These are phyloP conservation scores for Mythimna lalbum DNA, from an alignment of 2,888 invertebrate genomes.

Conservation along the genomic window DNA sequence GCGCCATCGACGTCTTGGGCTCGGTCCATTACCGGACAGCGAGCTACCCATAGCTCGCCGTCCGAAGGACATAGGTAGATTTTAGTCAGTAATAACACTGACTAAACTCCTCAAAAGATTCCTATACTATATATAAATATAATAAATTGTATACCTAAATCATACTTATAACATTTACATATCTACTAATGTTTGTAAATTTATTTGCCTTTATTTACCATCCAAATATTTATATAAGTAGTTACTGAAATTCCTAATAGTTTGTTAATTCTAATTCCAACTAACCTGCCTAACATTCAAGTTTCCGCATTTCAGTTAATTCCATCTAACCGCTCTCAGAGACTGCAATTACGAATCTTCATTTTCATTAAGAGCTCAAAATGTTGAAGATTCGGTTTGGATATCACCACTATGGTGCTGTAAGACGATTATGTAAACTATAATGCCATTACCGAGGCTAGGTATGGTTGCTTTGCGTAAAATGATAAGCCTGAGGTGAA, in stretches of 20 bases:
- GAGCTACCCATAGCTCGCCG: too few species aligned
- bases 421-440: constrained; percentile 63
- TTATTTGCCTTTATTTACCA: neutral
- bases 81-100: too few species aligned
- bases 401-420: constrained; percentile 55
- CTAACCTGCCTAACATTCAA: constrained; percentile 21
- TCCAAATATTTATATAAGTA: too few species aligned
- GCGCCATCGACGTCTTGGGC: too few species aligned
- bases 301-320: constrained; percentile 46
- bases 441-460: constrained; percentile 54
- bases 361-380: constrained; percentile 58
- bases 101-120: too few species aligned
- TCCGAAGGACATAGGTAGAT: too few species aligned
- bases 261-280: constrained; percentile 5
- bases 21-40: too few species aligned
- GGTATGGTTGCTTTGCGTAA: constrained; percentile 60
- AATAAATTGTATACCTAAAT: too few species aligned
- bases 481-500: constrained; percentile 59
- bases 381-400: constrained; percentile 56
- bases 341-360: constrained; percentile 60
- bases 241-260: constrained; percentile 12
- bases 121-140: too few species aligned
- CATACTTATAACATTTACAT: too few species aligned
- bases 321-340: constrained; percentile 25
- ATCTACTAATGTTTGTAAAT: too few species aligned